Evolutionary conservation across 2,888 invertebrate species (phyloP).

Genomic region (Euplagia quadripunctaria): DNA sequence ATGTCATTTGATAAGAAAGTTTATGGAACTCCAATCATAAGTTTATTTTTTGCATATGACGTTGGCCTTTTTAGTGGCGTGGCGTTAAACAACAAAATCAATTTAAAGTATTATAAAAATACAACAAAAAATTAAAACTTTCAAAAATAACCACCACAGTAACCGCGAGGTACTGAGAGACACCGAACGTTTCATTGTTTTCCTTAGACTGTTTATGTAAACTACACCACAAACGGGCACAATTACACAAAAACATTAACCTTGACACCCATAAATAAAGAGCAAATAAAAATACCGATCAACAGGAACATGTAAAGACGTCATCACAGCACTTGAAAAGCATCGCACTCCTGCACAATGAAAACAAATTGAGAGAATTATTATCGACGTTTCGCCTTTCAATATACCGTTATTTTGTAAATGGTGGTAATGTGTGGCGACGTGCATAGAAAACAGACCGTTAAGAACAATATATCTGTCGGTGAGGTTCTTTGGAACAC

Average conservation of each 20-base stretch:
- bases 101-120: no score
- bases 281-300: constrained; percentile 57
- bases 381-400: constrained; percentile 62
- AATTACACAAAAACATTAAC: constrained; percentile 61
- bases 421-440: constrained; percentile 76
- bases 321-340: constrained; percentile 58
- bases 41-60: no score
- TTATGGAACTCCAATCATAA: no score
- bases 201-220: constrained; percentile 32
- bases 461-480: constrained; percentile 67
- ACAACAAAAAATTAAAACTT: no score
- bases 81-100: no score
- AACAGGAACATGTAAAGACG: constrained; percentile 56
- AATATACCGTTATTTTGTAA: constrained; percentile 74
- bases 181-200: no score
- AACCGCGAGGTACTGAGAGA: no score
- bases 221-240: constrained; percentile 29
- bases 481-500: constrained; percentile 53
- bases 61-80: no score
- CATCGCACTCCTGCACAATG: constrained; percentile 48
- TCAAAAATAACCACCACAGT: no score
- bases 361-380: constrained; percentile 76
- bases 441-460: constrained; percentile 76
- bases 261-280: constrained; percentile 68
- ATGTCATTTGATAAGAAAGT: no score